Conservation (phyloP, 2,888 invertebrate genomes). For the Chrysomela aeneicollis region DNA sequence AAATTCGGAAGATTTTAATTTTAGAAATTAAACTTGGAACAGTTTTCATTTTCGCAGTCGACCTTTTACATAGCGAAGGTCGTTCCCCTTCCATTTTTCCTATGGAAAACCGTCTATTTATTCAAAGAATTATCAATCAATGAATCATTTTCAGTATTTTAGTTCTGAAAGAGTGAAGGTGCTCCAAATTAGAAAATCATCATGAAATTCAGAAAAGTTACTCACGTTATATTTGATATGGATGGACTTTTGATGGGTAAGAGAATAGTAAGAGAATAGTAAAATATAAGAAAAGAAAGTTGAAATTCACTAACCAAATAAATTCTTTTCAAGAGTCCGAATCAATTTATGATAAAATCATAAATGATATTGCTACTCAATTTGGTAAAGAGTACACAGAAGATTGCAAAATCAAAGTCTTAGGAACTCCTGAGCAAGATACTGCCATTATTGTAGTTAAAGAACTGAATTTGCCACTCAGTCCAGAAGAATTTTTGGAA, state of each 20-base stretch:
- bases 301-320: slow-evolving; percentile 5
- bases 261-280: slow-evolving; percentile 16
- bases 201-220: slow-evolving; percentile 66
- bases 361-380: slow-evolving; percentile 71
- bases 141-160: background rate
- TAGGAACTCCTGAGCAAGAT: slow-evolving; percentile 64
- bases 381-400: slow-evolving; percentile 82
- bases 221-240: slow-evolving; percentile 81
- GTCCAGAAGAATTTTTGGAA: slow-evolving; percentile 67
- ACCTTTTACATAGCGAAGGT: background rate
- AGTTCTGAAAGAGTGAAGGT: background rate
- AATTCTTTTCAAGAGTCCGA: slow-evolving; percentile 74
- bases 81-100: background rate
- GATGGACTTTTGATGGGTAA: slow-evolving; percentile 71
- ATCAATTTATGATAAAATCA: slow-evolving; percentile 78
- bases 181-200: slow-evolving; percentile 22
- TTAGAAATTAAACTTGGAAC: background rate
- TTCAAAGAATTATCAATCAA: background rate
- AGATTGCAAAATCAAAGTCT: slow-evolving; percentile 67
- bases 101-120: background rate
- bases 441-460: slow-evolving; percentile 65
- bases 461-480: slow-evolving; percentile 69
- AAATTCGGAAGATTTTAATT: background rate
- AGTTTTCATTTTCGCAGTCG: background rate
- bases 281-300: slow-evolving; percentile 4